A percentile compares a stretch with the other conserved stretches of the same genome.
These are phyloP conservation scores for Aplysina aerophoba DNA, from an alignment of 37 sponge, comb jelly and placozoan species.

Conservation along the genomic window DNA sequence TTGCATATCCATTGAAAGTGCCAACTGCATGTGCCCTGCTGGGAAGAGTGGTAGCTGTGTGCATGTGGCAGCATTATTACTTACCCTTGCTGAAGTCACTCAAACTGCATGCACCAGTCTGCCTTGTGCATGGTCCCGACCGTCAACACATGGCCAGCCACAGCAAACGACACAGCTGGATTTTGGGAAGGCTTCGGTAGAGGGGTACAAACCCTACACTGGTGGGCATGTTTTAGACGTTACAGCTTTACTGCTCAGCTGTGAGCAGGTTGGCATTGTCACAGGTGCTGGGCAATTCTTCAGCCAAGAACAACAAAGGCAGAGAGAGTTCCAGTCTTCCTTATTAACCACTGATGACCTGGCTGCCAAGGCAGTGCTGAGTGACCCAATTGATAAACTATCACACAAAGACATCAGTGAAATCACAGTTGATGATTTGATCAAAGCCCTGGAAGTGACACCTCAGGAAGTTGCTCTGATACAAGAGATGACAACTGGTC, in stretches of 20 bases:
- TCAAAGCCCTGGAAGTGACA: constrained; percentile 12
- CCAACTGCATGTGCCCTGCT: constrained; percentile 9
- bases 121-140: constrained; percentile 36
- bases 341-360: not conserved
- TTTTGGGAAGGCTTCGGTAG: constrained; percentile 34
- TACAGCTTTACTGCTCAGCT: too few species aligned
- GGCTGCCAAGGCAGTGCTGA: not conserved
- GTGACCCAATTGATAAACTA: constrained; percentile 32
- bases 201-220: constrained; percentile 7
- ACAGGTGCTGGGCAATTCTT: not conserved
- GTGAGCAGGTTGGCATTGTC: not conserved
- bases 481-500: constrained; percentile 38
- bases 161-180: constrained; percentile 7
- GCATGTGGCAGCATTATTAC: constrained; percentile 31
- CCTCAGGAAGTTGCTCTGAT: constrained; percentile 18
- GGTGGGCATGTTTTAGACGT: not conserved
- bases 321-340: not conserved
- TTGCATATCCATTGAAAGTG: not conserved
- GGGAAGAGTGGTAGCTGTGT: constrained; percentile 35
- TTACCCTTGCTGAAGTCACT: constrained; percentile 37
- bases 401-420: not conserved
- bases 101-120: constrained; percentile 37
- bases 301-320: too few species aligned
- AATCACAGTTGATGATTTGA: constrained; percentile 19
- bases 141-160: constrained; percentile 10